Evolutionary conservation across 2,888 invertebrate species (phyloP).

Genomic region (Lypha dubia): DNA sequence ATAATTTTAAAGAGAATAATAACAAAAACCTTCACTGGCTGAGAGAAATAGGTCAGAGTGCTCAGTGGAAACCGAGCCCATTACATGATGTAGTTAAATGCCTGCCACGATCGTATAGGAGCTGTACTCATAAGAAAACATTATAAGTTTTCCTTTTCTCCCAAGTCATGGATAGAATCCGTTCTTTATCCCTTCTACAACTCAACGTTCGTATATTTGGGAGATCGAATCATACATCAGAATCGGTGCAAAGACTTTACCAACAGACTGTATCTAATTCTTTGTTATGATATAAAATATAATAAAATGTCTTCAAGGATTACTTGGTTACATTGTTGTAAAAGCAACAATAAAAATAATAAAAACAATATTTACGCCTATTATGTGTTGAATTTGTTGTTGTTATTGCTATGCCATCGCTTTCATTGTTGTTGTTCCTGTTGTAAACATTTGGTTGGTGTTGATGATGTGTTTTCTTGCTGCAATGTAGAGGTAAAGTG

Average conservation of each 20-base stretch:
- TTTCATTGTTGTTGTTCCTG: neutral
- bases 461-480: constrained; percentile 52
- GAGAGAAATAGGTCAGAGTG: too few relatives aligned
- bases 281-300: neutral
- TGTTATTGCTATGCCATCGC: constrained; percentile 4
- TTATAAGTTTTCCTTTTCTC: too few relatives aligned
- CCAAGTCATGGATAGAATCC: too few relatives aligned
- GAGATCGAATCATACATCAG: too few relatives aligned
- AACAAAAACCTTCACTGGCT: too few relatives aligned
- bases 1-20: too few relatives aligned
- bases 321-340: constrained; percentile 25
- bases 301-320: constrained; percentile 53
- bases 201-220: too few relatives aligned
- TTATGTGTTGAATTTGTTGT: constrained; percentile 65
- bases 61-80: too few relatives aligned
- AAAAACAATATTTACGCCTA: constrained; percentile 69
- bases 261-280: constrained; percentile 2
- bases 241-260: neutral
- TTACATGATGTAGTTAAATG: too few relatives aligned
- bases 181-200: too few relatives aligned
- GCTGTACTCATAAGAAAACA: too few relatives aligned
- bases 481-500: constrained; percentile 53
- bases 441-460: constrained; percentile 31
- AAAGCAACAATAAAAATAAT: constrained; percentile 42
- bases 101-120: too few relatives aligned